Conservation (phyloP, 2,888 invertebrate species). For the Plebejus melissa region DNA sequence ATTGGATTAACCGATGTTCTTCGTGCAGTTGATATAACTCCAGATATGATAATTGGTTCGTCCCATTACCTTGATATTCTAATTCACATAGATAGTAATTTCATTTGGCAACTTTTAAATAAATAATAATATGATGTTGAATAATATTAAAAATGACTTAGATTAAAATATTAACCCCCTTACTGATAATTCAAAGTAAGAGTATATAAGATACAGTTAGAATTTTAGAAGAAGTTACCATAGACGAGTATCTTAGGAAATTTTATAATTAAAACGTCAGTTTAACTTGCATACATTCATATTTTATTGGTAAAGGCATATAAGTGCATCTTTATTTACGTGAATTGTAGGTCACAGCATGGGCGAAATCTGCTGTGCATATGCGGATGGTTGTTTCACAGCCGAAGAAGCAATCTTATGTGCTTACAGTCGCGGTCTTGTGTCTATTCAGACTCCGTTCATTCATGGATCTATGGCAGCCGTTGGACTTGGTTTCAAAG, state of each 20-base stretch:
- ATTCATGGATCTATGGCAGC: conserved; percentile 91
- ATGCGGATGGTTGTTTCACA: conserved; percentile 82
- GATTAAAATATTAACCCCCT: too few species aligned
- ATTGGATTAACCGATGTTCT: conserved; percentile 34
- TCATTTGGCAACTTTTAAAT: too few species aligned
- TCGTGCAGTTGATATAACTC: conserved; percentile 26
- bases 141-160: background rate
- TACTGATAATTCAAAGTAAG: too few species aligned
- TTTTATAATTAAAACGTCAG: background rate
- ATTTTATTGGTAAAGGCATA: background rate
- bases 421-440: conserved; percentile 87
- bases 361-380: conserved; percentile 34
- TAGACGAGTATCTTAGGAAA: too few species aligned
- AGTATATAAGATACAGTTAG: too few species aligned
- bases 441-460: conserved; percentile 80
- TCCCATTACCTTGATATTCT: background rate
- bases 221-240: too few species aligned
- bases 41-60: conserved; percentile 33
- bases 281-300: too few species aligned
- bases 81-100: background rate
- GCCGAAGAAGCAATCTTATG: conserved; percentile 88
- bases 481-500: conserved; percentile 75
- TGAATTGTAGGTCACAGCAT: conserved; percentile 54
- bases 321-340: background rate
- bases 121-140: background rate